These are phyloP conservation scores for Cylloceria caligata DNA, from an alignment of 2,888 invertebrate genomes.

Conservation along the genomic window DNA sequence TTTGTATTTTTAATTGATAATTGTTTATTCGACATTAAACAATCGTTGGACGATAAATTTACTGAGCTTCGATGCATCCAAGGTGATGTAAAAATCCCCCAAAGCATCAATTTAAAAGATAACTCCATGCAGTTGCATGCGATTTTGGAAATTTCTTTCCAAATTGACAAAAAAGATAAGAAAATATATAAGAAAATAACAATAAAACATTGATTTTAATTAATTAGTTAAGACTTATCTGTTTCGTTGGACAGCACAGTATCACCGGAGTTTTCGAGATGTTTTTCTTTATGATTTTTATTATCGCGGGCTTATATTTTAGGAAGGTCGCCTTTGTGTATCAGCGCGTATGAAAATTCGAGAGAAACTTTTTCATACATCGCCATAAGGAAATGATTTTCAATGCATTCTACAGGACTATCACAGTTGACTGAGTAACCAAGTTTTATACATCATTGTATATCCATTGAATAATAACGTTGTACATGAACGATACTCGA, in stretches of 20 bases:
- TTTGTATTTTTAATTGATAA: background rate
- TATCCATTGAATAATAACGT: conserved; percentile 20
- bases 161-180: too few relatives aligned
- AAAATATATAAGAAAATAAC: background rate
- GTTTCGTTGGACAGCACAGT: background rate
- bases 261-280: background rate
- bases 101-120: background rate
- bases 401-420: conserved; percentile 13
- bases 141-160: background rate
- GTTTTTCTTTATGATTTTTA: conserved; percentile 5
- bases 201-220: background rate
- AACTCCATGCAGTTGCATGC: background rate
- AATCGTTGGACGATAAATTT: background rate
- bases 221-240: background rate
- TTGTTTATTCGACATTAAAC: conserved; percentile 8
- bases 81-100: background rate
- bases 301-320: background rate
- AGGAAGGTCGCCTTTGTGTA: background rate
- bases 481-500: conserved; percentile 29
- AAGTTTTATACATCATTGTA: conserved; percentile 37
- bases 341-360: background rate
- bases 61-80: background rate
- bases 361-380: background rate
- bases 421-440: conserved; percentile 40
- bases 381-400: background rate